Evolutionary conservation across 2,113 vertebrate species (phyloP).

Genomic region (Etheostoma cragini): DNA sequence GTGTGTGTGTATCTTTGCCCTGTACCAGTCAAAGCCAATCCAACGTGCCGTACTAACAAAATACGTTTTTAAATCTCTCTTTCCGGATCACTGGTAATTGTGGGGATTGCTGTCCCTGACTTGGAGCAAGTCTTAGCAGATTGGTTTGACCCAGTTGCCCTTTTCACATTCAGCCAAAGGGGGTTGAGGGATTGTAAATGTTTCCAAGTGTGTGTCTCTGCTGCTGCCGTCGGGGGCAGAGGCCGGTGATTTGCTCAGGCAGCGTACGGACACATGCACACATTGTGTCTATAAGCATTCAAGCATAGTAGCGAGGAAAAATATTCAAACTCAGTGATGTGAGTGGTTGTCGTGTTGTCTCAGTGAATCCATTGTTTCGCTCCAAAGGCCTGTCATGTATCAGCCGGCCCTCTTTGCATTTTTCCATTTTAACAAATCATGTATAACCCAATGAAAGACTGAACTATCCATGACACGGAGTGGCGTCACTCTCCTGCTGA

Average conservation of each 20-base stretch:
- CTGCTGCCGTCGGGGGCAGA: background rate
- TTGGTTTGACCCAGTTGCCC: constrained; percentile 46
- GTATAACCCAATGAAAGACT: constrained; percentile 34
- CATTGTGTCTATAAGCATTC: background rate
- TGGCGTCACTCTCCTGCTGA: constrained; percentile 6
- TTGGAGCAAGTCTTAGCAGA: constrained; percentile 24
- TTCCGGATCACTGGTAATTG: constrained; percentile 46
- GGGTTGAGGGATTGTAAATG: constrained; percentile 14
- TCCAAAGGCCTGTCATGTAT: constrained; percentile 21
- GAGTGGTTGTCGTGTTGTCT: constrained; percentile 4
- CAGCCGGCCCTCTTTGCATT: background rate
- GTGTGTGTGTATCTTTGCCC: constrained; percentile 31
- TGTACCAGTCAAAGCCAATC: constrained; percentile 11
- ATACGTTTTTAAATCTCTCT: constrained; percentile 34
- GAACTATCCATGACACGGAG: constrained; percentile 2
- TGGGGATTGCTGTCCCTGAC: constrained; percentile 32
- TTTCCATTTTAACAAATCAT: constrained; percentile 48
- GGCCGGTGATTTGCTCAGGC: background rate
- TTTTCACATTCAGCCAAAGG: constrained; percentile 30
- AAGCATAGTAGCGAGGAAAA: background rate
- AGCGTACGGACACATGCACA: background rate
- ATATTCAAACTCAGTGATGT: constrained; percentile 1
- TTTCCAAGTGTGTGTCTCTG: constrained; percentile 1
- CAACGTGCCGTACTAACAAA: background rate
- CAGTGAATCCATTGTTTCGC: constrained; percentile 4